Percentiles rank a stretch among this genome's conserved stretches.
These are phyloP conservation scores for Pteronura brasiliensis DNA, from an alignment of 2,113 vertebrate species.

Conservation along the genomic window DNA sequence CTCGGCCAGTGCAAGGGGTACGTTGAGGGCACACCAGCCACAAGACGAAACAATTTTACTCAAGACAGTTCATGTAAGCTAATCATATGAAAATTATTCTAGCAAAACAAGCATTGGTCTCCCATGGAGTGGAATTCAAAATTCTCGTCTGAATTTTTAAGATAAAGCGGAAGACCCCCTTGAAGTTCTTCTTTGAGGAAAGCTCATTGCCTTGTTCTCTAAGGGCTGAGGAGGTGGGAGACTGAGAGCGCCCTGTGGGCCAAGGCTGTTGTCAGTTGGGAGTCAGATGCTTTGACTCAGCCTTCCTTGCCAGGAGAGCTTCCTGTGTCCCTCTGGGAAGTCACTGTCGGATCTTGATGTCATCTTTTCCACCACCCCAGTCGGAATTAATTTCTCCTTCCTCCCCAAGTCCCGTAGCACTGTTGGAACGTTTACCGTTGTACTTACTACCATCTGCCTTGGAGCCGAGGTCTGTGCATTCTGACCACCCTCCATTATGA, in stretches of 20 bases:
- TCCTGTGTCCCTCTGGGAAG: neutral
- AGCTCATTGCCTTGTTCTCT: neutral
- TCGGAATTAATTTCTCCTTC: neutral
- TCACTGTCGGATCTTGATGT: neutral
- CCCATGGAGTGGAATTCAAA: neutral
- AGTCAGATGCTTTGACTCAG: neutral
- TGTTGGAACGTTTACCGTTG: neutral
- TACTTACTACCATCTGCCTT: neutral
- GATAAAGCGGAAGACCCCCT: neutral
- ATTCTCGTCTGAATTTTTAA: neutral
- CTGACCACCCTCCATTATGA: neutral
- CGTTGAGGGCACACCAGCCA: neutral
- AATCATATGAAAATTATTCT: neutral
- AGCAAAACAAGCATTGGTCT: neutral
- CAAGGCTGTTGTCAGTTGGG: neutral
- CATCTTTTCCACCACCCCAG: neutral
- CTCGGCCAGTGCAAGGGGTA: neutral
- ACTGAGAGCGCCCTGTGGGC: accelerated
- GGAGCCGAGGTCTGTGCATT: neutral
- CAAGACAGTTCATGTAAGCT: neutral
- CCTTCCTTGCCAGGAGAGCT: neutral
- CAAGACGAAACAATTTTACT: neutral
- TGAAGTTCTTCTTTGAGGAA: neutral
- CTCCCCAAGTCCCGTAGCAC: neutral
- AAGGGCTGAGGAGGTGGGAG: neutral